Conservation (phyloP, 2,888 invertebrate species). For the Clivina fossor region DNA sequence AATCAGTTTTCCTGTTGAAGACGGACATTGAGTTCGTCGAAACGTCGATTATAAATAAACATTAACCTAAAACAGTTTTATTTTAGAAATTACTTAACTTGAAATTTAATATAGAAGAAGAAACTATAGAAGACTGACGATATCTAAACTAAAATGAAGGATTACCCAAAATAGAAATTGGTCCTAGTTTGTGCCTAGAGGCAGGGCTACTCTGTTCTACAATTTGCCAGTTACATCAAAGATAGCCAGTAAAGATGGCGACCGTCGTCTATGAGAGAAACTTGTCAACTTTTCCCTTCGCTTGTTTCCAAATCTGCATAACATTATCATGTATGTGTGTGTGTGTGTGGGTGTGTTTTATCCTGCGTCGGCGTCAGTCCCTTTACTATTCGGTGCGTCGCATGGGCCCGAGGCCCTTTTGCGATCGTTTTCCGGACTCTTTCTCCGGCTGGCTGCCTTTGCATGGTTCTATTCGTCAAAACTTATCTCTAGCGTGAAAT, state of each 20-base stretch:
- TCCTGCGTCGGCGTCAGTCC: constrained; percentile 8
- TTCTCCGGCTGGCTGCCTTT: constrained; percentile 15
- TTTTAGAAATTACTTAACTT: too few species aligned
- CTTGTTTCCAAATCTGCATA: constrained; percentile 24
- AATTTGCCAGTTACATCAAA: constrained; percentile 11
- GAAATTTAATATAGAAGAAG: too few species aligned
- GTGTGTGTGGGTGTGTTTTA: constrained; percentile 18
- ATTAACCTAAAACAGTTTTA: too few species aligned
- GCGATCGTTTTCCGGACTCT: constrained; percentile 14
- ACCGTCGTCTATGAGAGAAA: constrained; percentile 1
- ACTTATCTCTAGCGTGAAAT: constrained; percentile 33
- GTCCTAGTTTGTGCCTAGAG: too few species aligned
- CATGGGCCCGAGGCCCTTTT: constrained; percentile 9
- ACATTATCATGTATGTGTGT: too few species aligned
- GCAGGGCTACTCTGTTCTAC: background rate
- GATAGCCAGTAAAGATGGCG: too few species aligned
- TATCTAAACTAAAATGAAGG: too few species aligned
- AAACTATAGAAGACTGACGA: too few species aligned
- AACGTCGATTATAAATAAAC: too few species aligned
- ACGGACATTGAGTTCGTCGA: too few species aligned
- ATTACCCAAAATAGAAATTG: too few species aligned
- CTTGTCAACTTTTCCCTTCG: constrained; percentile 24
- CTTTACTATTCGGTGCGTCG: background rate
- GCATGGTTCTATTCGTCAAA: constrained; percentile 28
- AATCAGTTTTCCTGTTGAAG: too few species aligned